Conservation (phyloP, 2,113 vertebrate species). For the Puntigrus tetrazona region DNA sequence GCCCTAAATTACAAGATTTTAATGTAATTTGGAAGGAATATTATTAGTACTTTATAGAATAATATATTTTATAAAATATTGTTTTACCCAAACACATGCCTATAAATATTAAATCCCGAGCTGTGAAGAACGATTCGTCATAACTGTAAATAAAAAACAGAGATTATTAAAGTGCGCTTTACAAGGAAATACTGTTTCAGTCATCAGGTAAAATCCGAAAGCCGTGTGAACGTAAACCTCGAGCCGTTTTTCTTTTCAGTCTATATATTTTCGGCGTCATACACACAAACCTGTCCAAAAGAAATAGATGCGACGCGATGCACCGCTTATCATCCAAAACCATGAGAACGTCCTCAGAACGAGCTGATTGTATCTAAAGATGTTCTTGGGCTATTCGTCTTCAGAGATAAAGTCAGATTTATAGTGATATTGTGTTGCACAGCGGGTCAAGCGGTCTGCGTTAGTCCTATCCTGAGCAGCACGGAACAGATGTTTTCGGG, state of each 20-base stretch:
- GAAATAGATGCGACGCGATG: neutral
- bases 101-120: too few relatives aligned
- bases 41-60: too few relatives aligned
- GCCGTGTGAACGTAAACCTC: neutral
- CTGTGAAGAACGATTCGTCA: too few relatives aligned
- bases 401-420: slow-evolving; percentile 32
- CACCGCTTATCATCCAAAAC: neutral
- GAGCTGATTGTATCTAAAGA: slow-evolving; percentile 24
- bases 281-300: neutral
- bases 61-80: too few relatives aligned
- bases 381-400: neutral
- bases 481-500: slow-evolving; percentile 26
- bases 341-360: slow-evolving; percentile 9
- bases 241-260: neutral
- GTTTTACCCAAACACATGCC: too few relatives aligned
- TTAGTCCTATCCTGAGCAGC: slow-evolving; percentile 13
- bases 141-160: too few relatives aligned
- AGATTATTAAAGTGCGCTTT: too few relatives aligned
- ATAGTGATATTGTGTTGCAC: slow-evolving; percentile 23
- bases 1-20: too few relatives aligned
- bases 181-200: too few relatives aligned
- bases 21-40: too few relatives aligned
- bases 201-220: too few relatives aligned
- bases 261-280: too few relatives aligned
- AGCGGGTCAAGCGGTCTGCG: neutral